Conservation (phyloP, 2,888 invertebrate genomes). For the Neuroscelio doddi region DNA sequence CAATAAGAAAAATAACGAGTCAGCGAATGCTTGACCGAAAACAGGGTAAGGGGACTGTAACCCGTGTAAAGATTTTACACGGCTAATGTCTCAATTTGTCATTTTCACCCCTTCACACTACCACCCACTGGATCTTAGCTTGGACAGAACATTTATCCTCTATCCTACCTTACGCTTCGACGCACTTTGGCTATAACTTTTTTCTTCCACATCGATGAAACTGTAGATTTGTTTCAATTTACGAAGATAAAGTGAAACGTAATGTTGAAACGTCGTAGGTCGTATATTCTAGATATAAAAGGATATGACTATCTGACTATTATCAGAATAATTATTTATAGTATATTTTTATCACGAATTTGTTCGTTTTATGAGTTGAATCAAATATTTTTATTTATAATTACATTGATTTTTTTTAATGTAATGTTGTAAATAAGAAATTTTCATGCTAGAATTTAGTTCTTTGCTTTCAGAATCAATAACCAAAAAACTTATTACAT, state of each 20-base stretch:
- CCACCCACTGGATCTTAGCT: conserved; percentile 31
- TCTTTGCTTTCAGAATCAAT: conserved; percentile 47
- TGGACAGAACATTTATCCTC: conserved; percentile 47
- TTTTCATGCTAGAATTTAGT: too few relatives aligned
- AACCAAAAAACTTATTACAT: conserved; percentile 58
- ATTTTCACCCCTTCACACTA: conserved; percentile 56
- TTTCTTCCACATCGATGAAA: conserved; percentile 45
- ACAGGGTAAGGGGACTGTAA: conserved; percentile 28
- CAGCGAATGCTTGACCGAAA: conserved; percentile 26
- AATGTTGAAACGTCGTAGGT: conserved; percentile 7
- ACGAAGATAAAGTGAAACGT: conserved; percentile 35
- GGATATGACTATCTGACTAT: too few relatives aligned
- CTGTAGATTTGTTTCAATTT: conserved; percentile 52
- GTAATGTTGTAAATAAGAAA: too few relatives aligned
- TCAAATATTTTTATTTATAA: too few relatives aligned
- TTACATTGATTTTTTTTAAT: too few relatives aligned
- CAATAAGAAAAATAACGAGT: background rate
- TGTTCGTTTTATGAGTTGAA: too few relatives aligned
- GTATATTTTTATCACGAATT: too few relatives aligned
- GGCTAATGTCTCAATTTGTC: conserved; percentile 63
- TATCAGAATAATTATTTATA: too few relatives aligned
- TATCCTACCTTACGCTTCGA: conserved; percentile 47
- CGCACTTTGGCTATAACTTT: conserved; percentile 50
- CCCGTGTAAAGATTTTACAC: conserved; percentile 53
- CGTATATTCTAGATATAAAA: background rate